Evolutionary conservation across 1,140 invertebrate species (phyloP).

Genomic region (Atta cephalotes): DNA sequence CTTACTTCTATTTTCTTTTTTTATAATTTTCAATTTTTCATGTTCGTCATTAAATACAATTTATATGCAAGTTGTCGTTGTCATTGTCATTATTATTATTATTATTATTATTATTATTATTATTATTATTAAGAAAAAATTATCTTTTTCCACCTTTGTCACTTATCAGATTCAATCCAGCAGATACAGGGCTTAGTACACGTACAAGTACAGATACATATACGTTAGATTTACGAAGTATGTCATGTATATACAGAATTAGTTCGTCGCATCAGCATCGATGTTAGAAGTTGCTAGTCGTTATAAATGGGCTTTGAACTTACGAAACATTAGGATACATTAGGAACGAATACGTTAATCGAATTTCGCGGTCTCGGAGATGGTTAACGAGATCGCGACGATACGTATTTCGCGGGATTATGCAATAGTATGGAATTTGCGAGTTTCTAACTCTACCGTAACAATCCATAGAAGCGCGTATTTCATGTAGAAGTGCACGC

Average conservation of each 20-base stretch:
- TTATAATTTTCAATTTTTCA: too few relatives aligned
- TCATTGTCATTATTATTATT: too few relatives aligned
- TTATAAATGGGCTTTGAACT: conserved; percentile 51
- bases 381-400: conserved; percentile 30
- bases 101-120: too few relatives aligned
- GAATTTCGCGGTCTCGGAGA: conserved; percentile 26
- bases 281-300: conserved; percentile 27
- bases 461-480: conserved; percentile 5
- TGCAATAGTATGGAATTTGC: conserved; percentile 47
- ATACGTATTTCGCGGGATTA: conserved; percentile 11
- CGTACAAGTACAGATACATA: not conserved
- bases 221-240: conserved; percentile 5
- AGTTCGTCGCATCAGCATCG: not conserved
- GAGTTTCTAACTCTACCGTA: conserved; percentile 22
- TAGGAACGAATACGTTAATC: conserved; percentile 50
- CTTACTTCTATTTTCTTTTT: too few relatives aligned
- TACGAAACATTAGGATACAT: conserved; percentile 39
- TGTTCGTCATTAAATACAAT: too few relatives aligned
- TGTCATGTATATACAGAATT: conserved; percentile 24
- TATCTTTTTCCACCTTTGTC: conserved; percentile 7
- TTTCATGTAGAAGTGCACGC: not conserved
- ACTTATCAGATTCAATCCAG: conserved; percentile 6
- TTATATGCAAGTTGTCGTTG: too few relatives aligned
- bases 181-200: not conserved
- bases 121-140: not conserved